Base-by-base conservation (phyloP, 1,140 invertebrate species). In the Marisa cornuarietis region DNA sequence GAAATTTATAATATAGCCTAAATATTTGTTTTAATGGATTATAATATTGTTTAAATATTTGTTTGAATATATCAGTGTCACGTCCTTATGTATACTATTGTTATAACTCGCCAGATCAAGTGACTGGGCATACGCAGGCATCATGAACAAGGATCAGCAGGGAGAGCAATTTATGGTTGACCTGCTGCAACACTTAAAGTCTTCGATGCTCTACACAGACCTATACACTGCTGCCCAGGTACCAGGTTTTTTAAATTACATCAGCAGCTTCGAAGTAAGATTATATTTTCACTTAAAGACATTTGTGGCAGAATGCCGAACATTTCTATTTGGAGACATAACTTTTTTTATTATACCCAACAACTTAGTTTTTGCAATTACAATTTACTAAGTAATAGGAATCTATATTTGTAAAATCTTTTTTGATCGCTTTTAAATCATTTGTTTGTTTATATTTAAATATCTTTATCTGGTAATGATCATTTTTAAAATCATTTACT, bases 211-310 rank as follows among this genome's bases (percentile, higher is more conserved):
- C 16, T 89, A 88, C 52, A 86, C 86, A 71, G 87, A 90, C 26
- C 79, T 90, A 0, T 86, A 86, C 62, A 84, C 82, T 82, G 85
- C 87, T 65, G 89, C 89, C 26, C 87, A 88, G 85, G 89, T 89
- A 83, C 58, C 51, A 51, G 58, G 24, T 42, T 58, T 20, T 14
- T 42, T 80, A 69, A 20, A n/a, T 69, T 82, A 14, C 24, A 18
- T 5, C 26, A 42, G 24, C 9, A 14, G 13, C 18, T 11, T 66
- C 63, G 0, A 18, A n/a, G 7, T 58, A 26, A 63, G 22, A 61
- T 31, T 26, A n/a, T 14, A 49, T 51, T 22, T n/a, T 11, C 6
- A 9, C 10, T 13, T 42, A 13, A 22, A 14, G 16, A 65, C 58
- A 16, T 77, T 51, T n/a, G 20, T 20, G 20, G 24, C 9, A n/a